Evolutionary conservation across 1,140 invertebrate species (phyloP), one percentile per base, ranked within the genome.

Genomic region (Glossosoma conforme): DNA sequence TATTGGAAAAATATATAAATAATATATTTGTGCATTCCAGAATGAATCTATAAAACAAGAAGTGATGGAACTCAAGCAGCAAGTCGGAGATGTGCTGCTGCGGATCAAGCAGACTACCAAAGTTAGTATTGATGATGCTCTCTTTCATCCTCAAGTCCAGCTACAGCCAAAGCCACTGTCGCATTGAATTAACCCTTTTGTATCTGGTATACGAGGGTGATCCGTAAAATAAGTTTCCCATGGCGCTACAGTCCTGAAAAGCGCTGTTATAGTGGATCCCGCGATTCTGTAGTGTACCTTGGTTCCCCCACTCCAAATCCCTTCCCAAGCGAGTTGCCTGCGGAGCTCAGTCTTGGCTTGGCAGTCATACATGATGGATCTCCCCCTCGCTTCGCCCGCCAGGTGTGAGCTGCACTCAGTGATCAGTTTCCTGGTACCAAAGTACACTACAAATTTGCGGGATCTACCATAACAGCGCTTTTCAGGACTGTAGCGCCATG

Each of bases 51-150:
- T 65, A 35, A 30, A 65, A 4, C 41, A 62, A 40, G 62, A 69
- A 17, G 36, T 72, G 3, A 48, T 45, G 38, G 56, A 61, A 42
- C 52, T 69, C 14, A 52, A 49, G 17, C 66, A 66, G 19, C 63
- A 66, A 61, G 54, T 71, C 19, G 63, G 68, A 59, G 68, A 71
- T 62, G 65, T 58, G 14, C 63, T 60, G 22, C 64, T 61, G 53
- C 62, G 69, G 52, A 60, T 71, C 5, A 71, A 63, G 9, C 67
- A 70, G 57, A 71, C 66, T 50, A 67, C 67, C 49, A 60, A 65
- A 38, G 68, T 72, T 62, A 67, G 68, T 65, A 53, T 10, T 13
- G 28, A 20, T 38, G 37, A 28, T 44, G 1, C 4, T 46, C 30
- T 2, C 25, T 43, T 18, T 25, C 32, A 52, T 24, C 22, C 15